Evolutionary conservation across 1,140 invertebrate genomes (phyloP).

Genomic region (Helicoverpa armigera): DNA sequence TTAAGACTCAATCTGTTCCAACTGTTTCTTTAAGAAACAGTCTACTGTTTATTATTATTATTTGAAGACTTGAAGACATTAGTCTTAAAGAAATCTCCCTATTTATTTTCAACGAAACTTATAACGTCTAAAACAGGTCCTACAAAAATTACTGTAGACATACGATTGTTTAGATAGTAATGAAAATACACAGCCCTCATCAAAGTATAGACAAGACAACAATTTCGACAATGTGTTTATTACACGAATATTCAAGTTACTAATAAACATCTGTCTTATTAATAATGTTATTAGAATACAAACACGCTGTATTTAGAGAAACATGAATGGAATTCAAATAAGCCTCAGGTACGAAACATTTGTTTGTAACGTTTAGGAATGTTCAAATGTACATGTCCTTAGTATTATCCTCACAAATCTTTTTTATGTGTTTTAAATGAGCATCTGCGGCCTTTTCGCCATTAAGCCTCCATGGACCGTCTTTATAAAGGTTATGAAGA

Average conservation of each 20-base stretch:
- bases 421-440: slow-evolving; percentile 35
- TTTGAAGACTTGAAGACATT: too few species aligned
- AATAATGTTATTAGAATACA: slow-evolving; percentile 2
- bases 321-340: background rate
- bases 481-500: background rate
- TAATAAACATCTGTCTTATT: slow-evolving; percentile 8
- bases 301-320: slow-evolving; percentile 4
- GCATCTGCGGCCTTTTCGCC: slow-evolving; percentile 16
- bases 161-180: background rate
- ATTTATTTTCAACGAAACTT: too few species aligned
- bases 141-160: background rate
- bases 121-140: too few species aligned
- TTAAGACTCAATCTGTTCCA: too few species aligned
- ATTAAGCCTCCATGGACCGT: background rate
- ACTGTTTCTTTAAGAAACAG: too few species aligned
- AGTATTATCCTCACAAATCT: slow-evolving; percentile 34
- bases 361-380: slow-evolving; percentile 8
- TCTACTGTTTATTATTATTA: too few species aligned
- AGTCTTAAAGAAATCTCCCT: too few species aligned
- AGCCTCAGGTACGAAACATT: background rate
- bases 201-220: background rate
- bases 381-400: background rate
- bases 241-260: background rate
- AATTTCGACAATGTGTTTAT: background rate
- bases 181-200: background rate